These are phyloP conservation scores for Eulithis testata DNA, from an alignment of 2,888 invertebrate species.

Conservation along the genomic window DNA sequence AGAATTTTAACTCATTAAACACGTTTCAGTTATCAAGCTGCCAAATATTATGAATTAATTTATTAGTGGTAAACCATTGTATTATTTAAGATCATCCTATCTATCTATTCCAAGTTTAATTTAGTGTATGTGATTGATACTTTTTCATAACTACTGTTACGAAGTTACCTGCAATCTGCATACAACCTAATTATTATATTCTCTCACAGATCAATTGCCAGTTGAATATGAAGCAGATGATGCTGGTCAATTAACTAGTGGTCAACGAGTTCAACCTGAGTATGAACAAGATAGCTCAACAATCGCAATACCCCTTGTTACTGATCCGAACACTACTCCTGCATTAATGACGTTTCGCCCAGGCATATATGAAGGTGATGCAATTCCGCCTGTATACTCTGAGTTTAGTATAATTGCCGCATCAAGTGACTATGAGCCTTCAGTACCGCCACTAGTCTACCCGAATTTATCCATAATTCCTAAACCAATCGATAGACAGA, in stretches of 20 bases:
- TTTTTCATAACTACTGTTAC: too few relatives aligned
- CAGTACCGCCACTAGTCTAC: neutral
- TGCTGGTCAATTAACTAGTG: constrained; percentile 2
- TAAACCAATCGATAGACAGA: constrained; percentile 6
- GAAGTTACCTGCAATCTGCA: neutral
- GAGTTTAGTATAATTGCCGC: constrained; percentile 21
- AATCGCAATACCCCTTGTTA: constrained; percentile 15
- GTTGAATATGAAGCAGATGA: neutral
- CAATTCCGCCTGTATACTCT: constrained; percentile 22
- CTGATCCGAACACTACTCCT: constrained; percentile 16
- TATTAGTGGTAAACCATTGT: too few relatives aligned
- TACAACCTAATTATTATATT: neutral
- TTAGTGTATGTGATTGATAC: too few relatives aligned
- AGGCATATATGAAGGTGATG: constrained; percentile 28
- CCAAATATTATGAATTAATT: too few relatives aligned
- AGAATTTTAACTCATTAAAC: too few relatives aligned
- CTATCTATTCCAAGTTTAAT: too few relatives aligned
- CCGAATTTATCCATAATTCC: constrained; percentile 18
- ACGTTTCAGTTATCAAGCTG: too few relatives aligned
- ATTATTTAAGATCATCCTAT: too few relatives aligned
- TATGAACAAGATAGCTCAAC: constrained; percentile 9
- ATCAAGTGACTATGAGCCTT: constrained; percentile 10
- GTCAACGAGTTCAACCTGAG: neutral
- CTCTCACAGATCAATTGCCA: constrained; percentile 9
- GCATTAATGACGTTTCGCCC: constrained; percentile 17